These are phyloP conservation scores for Albula glossodonta DNA, from an alignment of 2,113 vertebrate genomes.

Conservation along the genomic window DNA sequence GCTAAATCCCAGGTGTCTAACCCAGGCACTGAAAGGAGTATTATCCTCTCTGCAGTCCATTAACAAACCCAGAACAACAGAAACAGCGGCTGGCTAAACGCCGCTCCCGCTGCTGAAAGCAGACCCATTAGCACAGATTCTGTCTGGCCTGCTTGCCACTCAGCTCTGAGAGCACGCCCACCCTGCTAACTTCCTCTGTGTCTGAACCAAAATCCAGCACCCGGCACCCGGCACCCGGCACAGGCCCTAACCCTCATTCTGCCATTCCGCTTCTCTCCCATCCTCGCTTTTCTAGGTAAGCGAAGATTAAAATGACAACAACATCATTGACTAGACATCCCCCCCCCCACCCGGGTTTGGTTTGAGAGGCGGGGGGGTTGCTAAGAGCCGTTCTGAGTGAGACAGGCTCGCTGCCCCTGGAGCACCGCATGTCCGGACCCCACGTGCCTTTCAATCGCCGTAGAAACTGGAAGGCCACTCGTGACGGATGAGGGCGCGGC, in stretches of 20 bases:
- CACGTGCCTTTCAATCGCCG: constrained; percentile 61
- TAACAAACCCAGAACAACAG: neutral
- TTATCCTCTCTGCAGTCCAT: neutral
- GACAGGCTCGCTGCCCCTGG: too few relatives aligned
- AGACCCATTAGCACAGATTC: neutral
- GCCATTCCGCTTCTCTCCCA: too few relatives aligned
- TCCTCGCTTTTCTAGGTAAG: too few relatives aligned
- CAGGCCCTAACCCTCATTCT: neutral
- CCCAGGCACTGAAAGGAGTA: neutral
- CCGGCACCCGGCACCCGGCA: too few relatives aligned
- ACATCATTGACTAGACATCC: too few relatives aligned
- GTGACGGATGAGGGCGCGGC: constrained; percentile 47
- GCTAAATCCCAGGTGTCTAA: neutral
- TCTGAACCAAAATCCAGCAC: neutral
- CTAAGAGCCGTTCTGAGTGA: too few relatives aligned
- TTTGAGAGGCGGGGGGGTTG: too few relatives aligned
- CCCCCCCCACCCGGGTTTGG: too few relatives aligned
- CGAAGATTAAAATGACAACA: too few relatives aligned
- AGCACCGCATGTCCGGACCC: too few relatives aligned
- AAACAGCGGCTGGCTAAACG: neutral
- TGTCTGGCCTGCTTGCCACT: neutral
- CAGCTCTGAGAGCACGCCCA: neutral
- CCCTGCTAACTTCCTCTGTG: neutral
- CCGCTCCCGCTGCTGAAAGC: neutral
- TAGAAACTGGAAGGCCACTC: constrained; percentile 59